A percentile compares a stretch with the other conserved stretches of the same genome.
Conservation (phyloP, 2,888 invertebrate genomes). For the Hypena proboscidalis region DNA sequence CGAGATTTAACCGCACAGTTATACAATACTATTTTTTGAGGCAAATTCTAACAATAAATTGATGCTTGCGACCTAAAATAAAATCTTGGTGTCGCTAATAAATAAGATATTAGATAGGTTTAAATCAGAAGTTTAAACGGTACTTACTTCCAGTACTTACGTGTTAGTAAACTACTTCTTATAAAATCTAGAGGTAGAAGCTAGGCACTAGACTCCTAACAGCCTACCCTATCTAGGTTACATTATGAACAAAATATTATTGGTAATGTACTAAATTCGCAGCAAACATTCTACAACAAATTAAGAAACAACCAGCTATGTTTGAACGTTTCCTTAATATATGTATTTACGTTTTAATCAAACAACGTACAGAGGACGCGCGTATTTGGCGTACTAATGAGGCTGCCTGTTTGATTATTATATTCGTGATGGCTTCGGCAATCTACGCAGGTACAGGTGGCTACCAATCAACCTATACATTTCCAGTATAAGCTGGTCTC, state of each 20-base stretch:
- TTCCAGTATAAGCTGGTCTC: no score
- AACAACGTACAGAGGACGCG: constrained; percentile 24
- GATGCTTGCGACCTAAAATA: no score
- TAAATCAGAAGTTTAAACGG: no score
- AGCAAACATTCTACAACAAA: neutral
- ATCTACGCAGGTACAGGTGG: constrained; percentile 2
- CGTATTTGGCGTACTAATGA: constrained; percentile 42
- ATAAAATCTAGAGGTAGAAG: neutral
- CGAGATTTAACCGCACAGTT: no score
- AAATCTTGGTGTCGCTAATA: no score
- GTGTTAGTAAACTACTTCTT: no score
- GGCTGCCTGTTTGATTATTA: constrained; percentile 36
- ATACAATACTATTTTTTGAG: no score
- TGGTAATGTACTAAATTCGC: neutral
- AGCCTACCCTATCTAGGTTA: neutral
- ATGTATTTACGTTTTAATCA: constrained; percentile 48
- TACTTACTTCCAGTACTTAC: no score
- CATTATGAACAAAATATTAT: neutral
- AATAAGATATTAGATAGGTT: no score
- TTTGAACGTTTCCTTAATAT: constrained; percentile 40
- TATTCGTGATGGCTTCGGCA: constrained; percentile 3
- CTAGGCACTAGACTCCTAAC: neutral
- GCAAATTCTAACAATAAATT: no score
- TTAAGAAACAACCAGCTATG: constrained; percentile 7
- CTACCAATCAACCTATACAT: no score